Evolutionary conservation across 2,888 invertebrate genomes (phyloP).

Genomic region (Scaptodrosophila latifasciaeformis): DNA sequence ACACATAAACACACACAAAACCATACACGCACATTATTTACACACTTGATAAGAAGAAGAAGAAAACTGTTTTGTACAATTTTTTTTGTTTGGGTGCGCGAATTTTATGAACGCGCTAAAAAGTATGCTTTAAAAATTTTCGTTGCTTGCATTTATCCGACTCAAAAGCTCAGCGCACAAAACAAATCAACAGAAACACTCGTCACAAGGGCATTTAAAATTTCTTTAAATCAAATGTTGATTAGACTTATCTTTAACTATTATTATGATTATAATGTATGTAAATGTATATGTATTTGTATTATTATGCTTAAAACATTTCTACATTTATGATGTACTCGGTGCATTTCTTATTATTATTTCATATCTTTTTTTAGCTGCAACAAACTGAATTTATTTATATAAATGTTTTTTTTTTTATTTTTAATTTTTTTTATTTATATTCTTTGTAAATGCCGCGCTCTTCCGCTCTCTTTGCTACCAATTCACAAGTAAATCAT

Average conservation of each 20-base stretch:
- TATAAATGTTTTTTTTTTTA: constrained; percentile 15
- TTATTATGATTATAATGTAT: constrained; percentile 17
- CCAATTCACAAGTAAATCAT: no score
- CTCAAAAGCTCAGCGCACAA: constrained; percentile 1
- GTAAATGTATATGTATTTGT: constrained; percentile 27
- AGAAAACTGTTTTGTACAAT: no score
- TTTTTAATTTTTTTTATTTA: constrained; percentile 24
- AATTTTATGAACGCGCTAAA: neutral
- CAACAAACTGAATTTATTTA: constrained; percentile 43
- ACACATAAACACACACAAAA: neutral
- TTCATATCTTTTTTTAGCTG: constrained; percentile 13
- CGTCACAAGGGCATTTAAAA: no score
- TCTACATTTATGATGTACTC: constrained; percentile 8
- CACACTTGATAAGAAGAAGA: neutral
- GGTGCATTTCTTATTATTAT: constrained; percentile 3
- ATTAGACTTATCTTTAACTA: constrained; percentile 55
- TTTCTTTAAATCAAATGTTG: constrained; percentile 34
- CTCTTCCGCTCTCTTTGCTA: constrained; percentile 12
- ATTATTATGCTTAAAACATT: constrained; percentile 2
- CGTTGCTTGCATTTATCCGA: constrained; percentile 14
- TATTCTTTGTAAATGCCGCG: neutral
- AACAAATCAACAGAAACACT: constrained; percentile 6
- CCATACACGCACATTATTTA: neutral
- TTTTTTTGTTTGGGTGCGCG: no score
- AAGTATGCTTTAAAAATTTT: neutral